Evolutionary conservation across 2,113 vertebrate species (phyloP), one percentile per base, ranked within the genome.

Genomic region (Gobio gobio): DNA sequence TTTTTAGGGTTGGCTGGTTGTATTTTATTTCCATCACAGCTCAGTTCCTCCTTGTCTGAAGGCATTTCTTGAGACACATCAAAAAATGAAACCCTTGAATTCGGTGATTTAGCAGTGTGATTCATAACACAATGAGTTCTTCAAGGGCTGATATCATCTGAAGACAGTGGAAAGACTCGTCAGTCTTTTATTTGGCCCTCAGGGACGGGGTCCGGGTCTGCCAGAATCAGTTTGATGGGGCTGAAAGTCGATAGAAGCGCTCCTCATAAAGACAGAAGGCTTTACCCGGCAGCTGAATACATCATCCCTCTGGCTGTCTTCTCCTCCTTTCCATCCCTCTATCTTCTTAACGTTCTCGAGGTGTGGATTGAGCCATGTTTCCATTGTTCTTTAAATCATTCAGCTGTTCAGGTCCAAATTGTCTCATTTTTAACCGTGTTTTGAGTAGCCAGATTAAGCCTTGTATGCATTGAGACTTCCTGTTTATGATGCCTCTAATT

Each of bases 81-180:
- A 8, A 4, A 10, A 66, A 51, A 16, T 12, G 18, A 80, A 63
- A 18, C 40, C 40, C 3, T 47, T 18, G 4, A 24, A 10, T 10
- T 63, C 63, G 45, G 12, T 73, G 70, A 73, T 61, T 75, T 26
- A 8, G 36, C 33, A 10, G 36, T 20, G 36, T 13, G 58, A 63
- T 63, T 79, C n/a, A 63, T 45, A 45, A 26, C 77, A 43, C 13
- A 58, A 58, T 45, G 33, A 79, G 8, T 26, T 79, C 43, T 63
- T 79, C n/a, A 80, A 64, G 58, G 40, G 16, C 40, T 64, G 24
- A 64, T 64, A 47, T 80, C n/a, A 47, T 63, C 2, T 80, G n/a
- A 63, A 61, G 78, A 80, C 78, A 80, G 78, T 80, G 40, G 58
- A 64, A 78, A 78, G 75, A 36, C 51, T 26, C 36, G 13, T 63